Evolutionary conservation across 1,140 invertebrate species (phyloP).

Genomic region (Spodoptera frugiperda): DNA sequence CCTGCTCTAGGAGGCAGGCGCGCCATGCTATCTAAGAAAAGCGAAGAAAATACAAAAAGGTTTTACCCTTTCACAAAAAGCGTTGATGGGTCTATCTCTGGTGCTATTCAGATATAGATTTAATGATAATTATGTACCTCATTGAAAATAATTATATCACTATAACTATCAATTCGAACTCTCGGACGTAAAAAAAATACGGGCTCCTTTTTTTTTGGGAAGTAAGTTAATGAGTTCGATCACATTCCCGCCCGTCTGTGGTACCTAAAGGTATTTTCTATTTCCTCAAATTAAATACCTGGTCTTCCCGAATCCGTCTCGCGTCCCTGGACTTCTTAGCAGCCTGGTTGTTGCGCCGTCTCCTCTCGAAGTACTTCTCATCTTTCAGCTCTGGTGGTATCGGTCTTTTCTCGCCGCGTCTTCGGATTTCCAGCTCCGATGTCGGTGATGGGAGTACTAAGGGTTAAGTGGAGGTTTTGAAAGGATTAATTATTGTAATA

Average conservation of each 20-base stretch:
- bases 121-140: no score
- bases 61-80: no score
- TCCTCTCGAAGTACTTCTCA: conserved; percentile 94
- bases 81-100: no score
- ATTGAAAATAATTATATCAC: no score
- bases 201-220: no score
- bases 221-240: no score
- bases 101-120: no score
- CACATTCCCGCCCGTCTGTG: no score
- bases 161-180: no score
- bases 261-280: no score
- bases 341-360: conserved; percentile 95
- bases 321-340: conserved; percentile 96
- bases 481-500: no score
- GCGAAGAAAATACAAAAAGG: background rate
- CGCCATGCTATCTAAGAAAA: conserved; percentile 90
- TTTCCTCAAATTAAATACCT: conserved; percentile 84
- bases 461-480: background rate
- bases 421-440: conserved; percentile 79
- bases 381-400: conserved; percentile 96
- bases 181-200: no score
- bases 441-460: conserved; percentile 53
- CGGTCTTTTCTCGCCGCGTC: conserved; percentile 93
- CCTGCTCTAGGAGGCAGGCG: conserved; percentile 93
- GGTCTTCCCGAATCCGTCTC: conserved; percentile 93